Base-by-base conservation (phyloP, 2,797 vertebrate species). In the Enteromius viviparus region DNA sequence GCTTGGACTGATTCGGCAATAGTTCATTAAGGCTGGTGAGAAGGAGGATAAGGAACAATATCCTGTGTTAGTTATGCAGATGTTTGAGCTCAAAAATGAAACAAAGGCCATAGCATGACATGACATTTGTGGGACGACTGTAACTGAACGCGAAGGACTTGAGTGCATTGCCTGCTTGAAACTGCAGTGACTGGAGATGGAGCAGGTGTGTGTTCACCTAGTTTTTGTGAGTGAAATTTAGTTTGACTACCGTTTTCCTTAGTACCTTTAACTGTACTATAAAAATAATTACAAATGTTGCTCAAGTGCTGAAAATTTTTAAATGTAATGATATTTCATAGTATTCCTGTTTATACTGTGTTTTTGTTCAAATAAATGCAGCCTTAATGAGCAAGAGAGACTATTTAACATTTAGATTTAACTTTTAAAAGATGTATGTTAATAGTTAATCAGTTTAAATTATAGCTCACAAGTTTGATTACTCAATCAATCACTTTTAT, bases 1-100 rank as follows among this genome's bases (percentile, higher is more conserved):
- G 85, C 90, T 84, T 87, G 87, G 87, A 89, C 80, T 87, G 88
- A 90, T 75, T 9, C 79, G 87, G 89, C 71, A 78, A 53, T 79
- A 86, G 89, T 86, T 76, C 85, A 86, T 1, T 40, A 64, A 82
- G 77, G 91, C 88, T 84, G 78, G 88, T 87, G 87, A 84, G 87
- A 87, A 78, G 49, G 62, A 8, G 60, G 65, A 64, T 83, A 58
- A 47, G 69, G 81, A 88, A 60, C 80, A 3, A 29, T 86, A 84
- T 81, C 60, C 51, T 58, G 51, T 58, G 74, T 42, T 76, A 78
- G 72, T 69, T 66, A 58, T 84, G 70, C 88, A 87, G 87, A 91
- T 87, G 84, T 86, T 88, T 81, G 55, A 80, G 65, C 21, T 82
- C 55, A 65, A 11, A 26, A 72, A 11, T 23, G 19, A 81, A 64